Conservation (phyloP, 1,140 invertebrate species). For the Leptonema lineaticorne region DNA sequence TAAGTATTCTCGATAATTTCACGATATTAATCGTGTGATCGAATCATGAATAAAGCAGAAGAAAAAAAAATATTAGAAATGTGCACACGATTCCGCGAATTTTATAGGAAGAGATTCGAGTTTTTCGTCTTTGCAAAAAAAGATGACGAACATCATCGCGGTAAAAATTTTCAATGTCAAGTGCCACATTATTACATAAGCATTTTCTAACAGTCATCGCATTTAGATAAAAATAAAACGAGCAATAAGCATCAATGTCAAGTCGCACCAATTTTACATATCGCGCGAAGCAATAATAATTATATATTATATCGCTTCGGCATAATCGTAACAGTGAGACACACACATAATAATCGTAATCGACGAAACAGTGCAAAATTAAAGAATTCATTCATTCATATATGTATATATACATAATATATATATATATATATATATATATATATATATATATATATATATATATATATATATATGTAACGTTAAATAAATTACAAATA, state of each 20-base stretch:
- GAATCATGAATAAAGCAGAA: too few species aligned
- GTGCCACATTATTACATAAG: constrained; percentile 5
- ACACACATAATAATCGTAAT: too few species aligned
- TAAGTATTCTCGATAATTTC: too few species aligned
- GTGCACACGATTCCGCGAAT: background rate
- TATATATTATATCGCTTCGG: too few species aligned
- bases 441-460: background rate
- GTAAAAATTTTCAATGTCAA: constrained; percentile 12
- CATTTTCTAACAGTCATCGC: background rate
- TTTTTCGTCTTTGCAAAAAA: background rate
- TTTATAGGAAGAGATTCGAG: background rate
- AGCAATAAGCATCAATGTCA: background rate
- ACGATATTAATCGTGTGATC: too few species aligned
- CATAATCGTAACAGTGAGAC: too few species aligned
- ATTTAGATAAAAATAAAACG: constrained; percentile 9
- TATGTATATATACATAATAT: background rate
- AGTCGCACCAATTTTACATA: background rate
- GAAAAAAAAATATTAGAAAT: background rate
- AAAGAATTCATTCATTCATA: too few species aligned
- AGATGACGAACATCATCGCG: background rate
- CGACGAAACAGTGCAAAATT: too few species aligned
- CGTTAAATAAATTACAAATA: background rate
- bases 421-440: background rate
- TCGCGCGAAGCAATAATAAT: background rate
- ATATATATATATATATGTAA: background rate